phyloP scores from a whole-genome alignment of 2,888 invertebrate species.

The Pachymerium ferrugineum region DNA sequence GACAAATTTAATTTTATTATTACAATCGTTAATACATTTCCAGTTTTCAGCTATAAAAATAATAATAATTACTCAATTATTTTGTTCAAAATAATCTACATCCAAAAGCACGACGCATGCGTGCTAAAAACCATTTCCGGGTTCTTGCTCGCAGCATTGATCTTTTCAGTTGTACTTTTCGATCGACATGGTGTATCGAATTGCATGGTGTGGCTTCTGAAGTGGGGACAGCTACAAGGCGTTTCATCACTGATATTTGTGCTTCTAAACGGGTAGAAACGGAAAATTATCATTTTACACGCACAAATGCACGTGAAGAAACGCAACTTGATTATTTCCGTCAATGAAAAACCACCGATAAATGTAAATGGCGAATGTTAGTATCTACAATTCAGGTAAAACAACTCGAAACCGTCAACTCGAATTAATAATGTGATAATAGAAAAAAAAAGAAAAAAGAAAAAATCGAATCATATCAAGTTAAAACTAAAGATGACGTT shows the following conservation, averaged over 20 bases:
- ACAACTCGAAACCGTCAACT: neutral
- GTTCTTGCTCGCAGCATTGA: slow-evolving; percentile 19
- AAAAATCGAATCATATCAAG: too few species aligned
- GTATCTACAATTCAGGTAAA: neutral
- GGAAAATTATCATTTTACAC: too few species aligned
- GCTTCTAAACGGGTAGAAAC: too few species aligned
- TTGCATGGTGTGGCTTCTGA: slow-evolving; percentile 9
- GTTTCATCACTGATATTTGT: neutral
- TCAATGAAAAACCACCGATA: neutral
- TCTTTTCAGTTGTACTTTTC: slow-evolving; percentile 19
- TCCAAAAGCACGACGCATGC: slow-evolving; percentile 3
- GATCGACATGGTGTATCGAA: neutral
- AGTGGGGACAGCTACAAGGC: neutral
- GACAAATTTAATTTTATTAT: too few species aligned
- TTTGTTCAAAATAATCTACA: too few species aligned
- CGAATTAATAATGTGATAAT: slow-evolving; percentile 10
- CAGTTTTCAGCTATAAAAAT: too few species aligned
- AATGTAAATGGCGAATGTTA: slow-evolving; percentile 6
- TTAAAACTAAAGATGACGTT: neutral
- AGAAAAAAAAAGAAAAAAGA: too few species aligned
- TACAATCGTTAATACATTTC: too few species aligned
- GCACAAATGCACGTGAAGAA: neutral
- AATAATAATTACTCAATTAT: too few species aligned
- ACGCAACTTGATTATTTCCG: neutral
- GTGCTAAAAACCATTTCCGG: neutral